Conservation (phyloP, 1,140 invertebrate species). For the Papilio glaucus region DNA sequence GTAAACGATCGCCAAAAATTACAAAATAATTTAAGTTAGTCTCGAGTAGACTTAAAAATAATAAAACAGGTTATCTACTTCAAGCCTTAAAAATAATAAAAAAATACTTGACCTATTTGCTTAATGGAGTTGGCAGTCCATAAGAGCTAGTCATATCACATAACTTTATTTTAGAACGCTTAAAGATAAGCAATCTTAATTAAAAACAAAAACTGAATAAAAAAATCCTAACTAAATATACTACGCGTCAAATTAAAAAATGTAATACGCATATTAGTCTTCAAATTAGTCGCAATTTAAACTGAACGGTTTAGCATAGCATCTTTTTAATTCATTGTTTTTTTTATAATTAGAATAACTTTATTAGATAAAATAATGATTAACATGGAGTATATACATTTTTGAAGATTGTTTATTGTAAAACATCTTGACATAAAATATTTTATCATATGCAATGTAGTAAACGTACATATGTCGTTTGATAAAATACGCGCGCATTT, state of each 20-base stretch:
- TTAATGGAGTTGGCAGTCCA: not conserved
- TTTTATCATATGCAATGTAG: too few relatives aligned
- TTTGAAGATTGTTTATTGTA: too few relatives aligned
- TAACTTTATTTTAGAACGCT: constrained; percentile 11
- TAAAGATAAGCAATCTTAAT: constrained; percentile 16
- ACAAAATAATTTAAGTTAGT: not conserved
- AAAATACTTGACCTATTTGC: constrained; percentile 15
- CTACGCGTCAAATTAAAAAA: constrained; percentile 11
- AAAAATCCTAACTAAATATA: constrained; percentile 1
- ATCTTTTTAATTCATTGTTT: not conserved
- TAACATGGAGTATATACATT: too few relatives aligned
- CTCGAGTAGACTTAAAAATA: not conserved
- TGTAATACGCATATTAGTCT: not conserved
- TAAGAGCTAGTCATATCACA: not conserved
- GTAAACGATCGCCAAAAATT: too few relatives aligned
- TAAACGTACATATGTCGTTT: too few relatives aligned
- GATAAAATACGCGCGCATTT: too few relatives aligned
- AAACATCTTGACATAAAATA: too few relatives aligned
- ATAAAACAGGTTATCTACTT: not conserved
- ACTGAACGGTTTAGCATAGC: not conserved
- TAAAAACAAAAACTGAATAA: not conserved
- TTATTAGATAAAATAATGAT: too few relatives aligned
- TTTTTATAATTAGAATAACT: too few relatives aligned
- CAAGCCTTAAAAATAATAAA: not conserved
- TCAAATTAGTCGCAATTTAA: constrained; percentile 10